A percentile compares a stretch with the other conserved stretches of the same genome.
Conservation (phyloP, 2,888 invertebrate species). For the Harmothoe impar region DNA sequence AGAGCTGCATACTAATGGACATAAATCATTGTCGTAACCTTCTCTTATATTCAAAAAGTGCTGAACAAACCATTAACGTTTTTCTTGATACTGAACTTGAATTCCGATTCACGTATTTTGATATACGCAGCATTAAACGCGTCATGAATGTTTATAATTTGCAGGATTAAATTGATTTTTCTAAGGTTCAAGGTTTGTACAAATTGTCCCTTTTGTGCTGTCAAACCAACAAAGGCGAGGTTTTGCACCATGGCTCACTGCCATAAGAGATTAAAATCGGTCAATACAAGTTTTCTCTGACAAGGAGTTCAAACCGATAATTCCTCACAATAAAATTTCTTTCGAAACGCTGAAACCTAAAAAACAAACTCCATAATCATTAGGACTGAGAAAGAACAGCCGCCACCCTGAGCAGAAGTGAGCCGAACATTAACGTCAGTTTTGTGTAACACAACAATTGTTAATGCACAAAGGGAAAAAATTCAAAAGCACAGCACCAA, state of each 20-base stretch:
- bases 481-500: not conserved
- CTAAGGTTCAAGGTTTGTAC: too few relatives aligned
- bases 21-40: too few relatives aligned
- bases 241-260: not conserved
- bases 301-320: conserved; percentile 27
- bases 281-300: not conserved
- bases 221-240: too few relatives aligned
- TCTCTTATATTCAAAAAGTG: too few relatives aligned
- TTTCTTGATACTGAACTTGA: too few relatives aligned
- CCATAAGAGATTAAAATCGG: not conserved
- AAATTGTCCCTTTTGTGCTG: too few relatives aligned
- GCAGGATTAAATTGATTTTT: too few relatives aligned
- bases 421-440: not conserved
- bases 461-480: not conserved
- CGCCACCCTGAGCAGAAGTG: not conserved
- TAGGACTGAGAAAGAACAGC: conserved; percentile 8
- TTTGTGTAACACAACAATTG: not conserved
- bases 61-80: too few relatives aligned
- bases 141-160: too few relatives aligned
- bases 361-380: conserved; percentile 17
- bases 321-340: not conserved
- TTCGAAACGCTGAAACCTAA: not conserved
- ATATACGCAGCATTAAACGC: too few relatives aligned
- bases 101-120: too few relatives aligned
- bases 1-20: too few relatives aligned